Base-by-base conservation (phyloP, 1,140 invertebrate species). In the Drosophila ananassae region DNA sequence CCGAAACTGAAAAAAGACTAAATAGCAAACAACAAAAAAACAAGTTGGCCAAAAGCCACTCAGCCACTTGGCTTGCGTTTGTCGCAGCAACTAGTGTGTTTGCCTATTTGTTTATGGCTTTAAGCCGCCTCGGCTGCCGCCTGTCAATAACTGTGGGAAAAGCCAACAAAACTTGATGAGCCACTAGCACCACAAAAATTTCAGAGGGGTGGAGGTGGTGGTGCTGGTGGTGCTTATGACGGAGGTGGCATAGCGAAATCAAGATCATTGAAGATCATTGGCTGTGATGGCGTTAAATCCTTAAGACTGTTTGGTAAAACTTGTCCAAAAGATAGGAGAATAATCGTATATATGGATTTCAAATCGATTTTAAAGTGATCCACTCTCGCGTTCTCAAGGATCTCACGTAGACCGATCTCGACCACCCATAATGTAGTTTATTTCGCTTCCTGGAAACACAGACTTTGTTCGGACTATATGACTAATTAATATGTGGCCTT, bases 131-230 rank as follows among this genome's bases (percentile, higher is more conserved):
- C 75, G 51, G 37, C 66, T 55, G 72, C 55, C 72, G 81, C 77
- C 74, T 76, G 82, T 85, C 82, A 85, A 87, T 85, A 85, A 62
- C 74, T 85, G 82, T 85, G 82, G 83, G 82, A 85, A 85, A 85
- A 85, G 82, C 82, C 75, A 85, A 85, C 82, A 85, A 87, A 80
- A 85, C 66, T 69, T 69, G 66, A 69, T 68, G 66, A 51, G 66
- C 66, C 24, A 30, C 12, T 37, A 47, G 44, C 21, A 47, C 41
- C 41, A 44, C 41, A 6, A 21, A 13, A 10, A 21, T 47, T 0
- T 21, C 17, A 21, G 44, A 8, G 39, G 6, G 69, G 12, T 22
- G 32, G 5, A 17, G 17, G 17, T 17, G 46, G 34, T 13, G 10
- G 12, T 28, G 8, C 13, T 17, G 46, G 34, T 13, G 10, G 12